Evolutionary conservation across 2,113 vertebrate species (phyloP).

Genomic region (Labeo catla): DNA sequence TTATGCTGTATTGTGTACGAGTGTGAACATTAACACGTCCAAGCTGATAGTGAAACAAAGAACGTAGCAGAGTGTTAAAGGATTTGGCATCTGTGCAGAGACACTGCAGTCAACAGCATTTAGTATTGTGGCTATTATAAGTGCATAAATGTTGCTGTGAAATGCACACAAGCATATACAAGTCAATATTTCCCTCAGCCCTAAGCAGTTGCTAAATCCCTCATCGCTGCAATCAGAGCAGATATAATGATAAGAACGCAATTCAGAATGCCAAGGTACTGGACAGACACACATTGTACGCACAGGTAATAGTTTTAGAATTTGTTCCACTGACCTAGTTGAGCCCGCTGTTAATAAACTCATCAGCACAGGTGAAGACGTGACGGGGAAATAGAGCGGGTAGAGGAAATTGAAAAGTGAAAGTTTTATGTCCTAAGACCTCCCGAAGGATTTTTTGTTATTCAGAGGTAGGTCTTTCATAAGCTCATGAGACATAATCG

Average conservation of each 20-base stretch:
- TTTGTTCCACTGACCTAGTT: constrained; percentile 31
- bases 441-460: background rate
- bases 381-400: background rate
- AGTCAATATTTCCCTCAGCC: background rate
- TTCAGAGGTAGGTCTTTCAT: background rate
- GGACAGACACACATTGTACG: background rate
- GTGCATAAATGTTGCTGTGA: background rate
- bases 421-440: background rate
- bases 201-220: background rate
- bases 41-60: constrained; percentile 27
- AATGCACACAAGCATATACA: background rate
- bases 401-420: constrained; percentile 21
- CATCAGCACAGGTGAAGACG: background rate
- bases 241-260: background rate
- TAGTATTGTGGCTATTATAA: background rate
- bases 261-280: background rate
- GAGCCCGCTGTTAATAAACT: constrained; percentile 14
- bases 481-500: background rate
- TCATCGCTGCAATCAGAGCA: background rate
- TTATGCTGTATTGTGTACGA: background rate
- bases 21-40: constrained; percentile 31
- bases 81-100: constrained; percentile 23
- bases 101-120: constrained; percentile 14
- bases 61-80: constrained; percentile 4
- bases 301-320: background rate